Evolutionary conservation across 2,888 invertebrate genomes (phyloP).

Genomic region (Acronicta aceris): DNA sequence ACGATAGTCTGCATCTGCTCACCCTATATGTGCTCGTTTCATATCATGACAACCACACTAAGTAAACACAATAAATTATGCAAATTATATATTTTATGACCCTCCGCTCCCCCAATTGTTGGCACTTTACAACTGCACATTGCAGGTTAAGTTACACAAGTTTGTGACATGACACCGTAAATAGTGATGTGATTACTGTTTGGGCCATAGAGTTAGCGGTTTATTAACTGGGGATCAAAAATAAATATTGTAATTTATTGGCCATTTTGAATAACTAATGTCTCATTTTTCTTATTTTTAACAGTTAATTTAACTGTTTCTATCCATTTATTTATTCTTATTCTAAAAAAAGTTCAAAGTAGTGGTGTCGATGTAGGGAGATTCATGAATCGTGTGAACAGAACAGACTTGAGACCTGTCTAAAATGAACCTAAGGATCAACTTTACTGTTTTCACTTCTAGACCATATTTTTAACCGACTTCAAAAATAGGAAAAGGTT

Average conservation of each 20-base stretch:
- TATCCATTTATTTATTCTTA: no score
- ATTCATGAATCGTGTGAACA: no score
- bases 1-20: slow-evolving; percentile 45
- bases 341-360: no score
- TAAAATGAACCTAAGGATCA: no score
- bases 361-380: no score
- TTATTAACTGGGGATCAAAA: no score
- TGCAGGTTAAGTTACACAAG: slow-evolving; percentile 29
- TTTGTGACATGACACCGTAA: slow-evolving; percentile 38
- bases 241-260: no score
- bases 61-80: slow-evolving; percentile 57
- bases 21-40: slow-evolving; percentile 11
- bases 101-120: slow-evolving; percentile 42
- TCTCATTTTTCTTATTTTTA: slow-evolving; percentile 13
- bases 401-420: no score
- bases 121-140: slow-evolving; percentile 38
- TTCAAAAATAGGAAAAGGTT: no score
- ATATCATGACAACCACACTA: slow-evolving; percentile 43
- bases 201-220: slow-evolving; percentile 11
- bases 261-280: neutral
- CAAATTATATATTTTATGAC: slow-evolving; percentile 58
- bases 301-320: no score
- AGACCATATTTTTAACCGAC: no score
- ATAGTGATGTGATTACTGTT: slow-evolving; percentile 32
- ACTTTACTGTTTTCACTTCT: no score